Evolutionary conservation across 2,797 vertebrate genomes (phyloP), one percentile per base, ranked within the genome.

Genomic region (Muraenolepis orangiensis): DNA sequence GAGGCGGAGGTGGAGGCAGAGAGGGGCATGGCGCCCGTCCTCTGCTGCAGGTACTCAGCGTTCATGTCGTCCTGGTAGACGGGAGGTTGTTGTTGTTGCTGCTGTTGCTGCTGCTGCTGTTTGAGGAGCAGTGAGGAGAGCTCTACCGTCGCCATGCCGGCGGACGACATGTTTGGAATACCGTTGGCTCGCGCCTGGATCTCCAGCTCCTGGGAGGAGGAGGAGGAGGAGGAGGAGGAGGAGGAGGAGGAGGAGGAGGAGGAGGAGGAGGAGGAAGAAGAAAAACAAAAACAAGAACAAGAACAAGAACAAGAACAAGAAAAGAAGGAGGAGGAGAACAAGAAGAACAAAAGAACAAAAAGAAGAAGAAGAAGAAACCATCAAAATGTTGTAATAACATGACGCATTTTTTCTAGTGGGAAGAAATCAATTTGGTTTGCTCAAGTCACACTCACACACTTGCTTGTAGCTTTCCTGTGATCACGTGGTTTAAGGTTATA

Each of bases 151-250:
- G 93, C 93, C 80, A 95, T 79, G 0, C 95, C 88, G 76, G 95
- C 86, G 1, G 89, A 77, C 2, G 51, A 57, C 91, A 96, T 91
- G 84, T 89, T 91, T 57, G 96, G 96, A 71, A 99, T 92, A 71
- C 97, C 96, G 0, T 99, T 97, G 32, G 96, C 95, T 75, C 95
- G 94, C 1, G 97, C 97, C 84, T 99, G 98, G 82, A 98, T 97
- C 93, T 99, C 98, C 80, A 99, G 91, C 85, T 99, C 98, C 98
- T 99, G 90, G n/a, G 74, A 82, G 51, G 10, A 8, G 51, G 83
- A 76, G 67, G 90, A 73, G 89, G 69, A 72, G 1, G 0, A 67
- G 72, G 40, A 76, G 0, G 31, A 14, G 76, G 30, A 75, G 18
- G 3, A 16, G 26, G 13, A 28, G 18, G 73, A 38, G 14, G 18